Percentiles rank a stretch among this genome's conserved stretches.
Conservation (phyloP, 2,888 invertebrate genomes). For the Lacanobia oleracea region DNA sequence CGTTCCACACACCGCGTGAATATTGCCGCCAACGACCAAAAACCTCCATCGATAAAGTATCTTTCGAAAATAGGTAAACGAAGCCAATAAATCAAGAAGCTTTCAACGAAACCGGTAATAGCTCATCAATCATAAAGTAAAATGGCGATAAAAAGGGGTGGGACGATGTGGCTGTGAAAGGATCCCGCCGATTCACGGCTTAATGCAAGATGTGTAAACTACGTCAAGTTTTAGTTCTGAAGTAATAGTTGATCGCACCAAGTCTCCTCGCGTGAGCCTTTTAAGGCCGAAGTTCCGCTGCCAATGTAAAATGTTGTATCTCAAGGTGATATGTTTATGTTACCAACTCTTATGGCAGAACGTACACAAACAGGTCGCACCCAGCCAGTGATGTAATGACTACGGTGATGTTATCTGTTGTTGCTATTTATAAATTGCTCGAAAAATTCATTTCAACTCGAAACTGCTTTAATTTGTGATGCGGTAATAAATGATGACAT, state of each 20-base stretch:
- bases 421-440: constrained; percentile 79
- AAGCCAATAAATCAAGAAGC: constrained; percentile 69
- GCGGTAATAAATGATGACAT: constrained; percentile 69
- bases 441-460: constrained; percentile 66
- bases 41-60: constrained; percentile 57
- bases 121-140: constrained; percentile 83
- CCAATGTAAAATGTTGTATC: constrained; percentile 57
- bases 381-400: constrained; percentile 84
- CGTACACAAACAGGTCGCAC: constrained; percentile 79
- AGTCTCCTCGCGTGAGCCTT: constrained; percentile 51
- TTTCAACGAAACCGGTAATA: constrained; percentile 79
- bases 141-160: constrained; percentile 74
- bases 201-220: constrained; percentile 41
- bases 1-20: constrained; percentile 72
- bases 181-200: constrained; percentile 60
- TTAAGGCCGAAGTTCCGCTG: constrained; percentile 59
- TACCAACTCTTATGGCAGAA: constrained; percentile 76
- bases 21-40: constrained; percentile 66
- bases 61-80: constrained; percentile 62
- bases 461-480: constrained; percentile 69
- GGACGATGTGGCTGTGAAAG: constrained; percentile 64
- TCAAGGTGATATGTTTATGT: constrained; percentile 72
- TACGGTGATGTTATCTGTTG: constrained; percentile 77
- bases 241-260: constrained; percentile 48
- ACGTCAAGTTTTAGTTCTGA: constrained; percentile 35